phyloP scores from a whole-genome alignment of 2,797 vertebrate genomes.

The Cetoscarus ocellatus region DNA sequence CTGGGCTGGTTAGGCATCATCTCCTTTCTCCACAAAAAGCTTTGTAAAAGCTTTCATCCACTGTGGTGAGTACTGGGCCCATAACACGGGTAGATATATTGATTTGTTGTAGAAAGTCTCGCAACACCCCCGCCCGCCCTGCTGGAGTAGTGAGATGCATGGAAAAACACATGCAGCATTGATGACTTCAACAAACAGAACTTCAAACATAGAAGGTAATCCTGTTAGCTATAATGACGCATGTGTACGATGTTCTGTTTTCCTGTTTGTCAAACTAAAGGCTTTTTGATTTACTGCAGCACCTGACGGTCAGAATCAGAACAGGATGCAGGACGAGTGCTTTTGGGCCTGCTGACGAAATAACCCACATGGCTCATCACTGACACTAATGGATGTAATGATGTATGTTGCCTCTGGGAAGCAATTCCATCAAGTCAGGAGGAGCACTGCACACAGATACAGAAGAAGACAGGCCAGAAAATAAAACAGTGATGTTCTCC shows the following conservation, averaged over 20 bases:
- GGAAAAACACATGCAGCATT: constrained; percentile 57
- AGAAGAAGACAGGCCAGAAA: constrained; percentile 42
- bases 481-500: constrained; percentile 31
- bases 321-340: constrained; percentile 49
- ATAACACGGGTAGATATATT: constrained; percentile 81
- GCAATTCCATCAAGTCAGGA: constrained; percentile 56
- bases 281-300: constrained; percentile 48
- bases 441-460: constrained; percentile 37
- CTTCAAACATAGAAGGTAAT: constrained; percentile 7
- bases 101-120: constrained; percentile 85
- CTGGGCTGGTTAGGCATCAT: constrained; percentile 75
- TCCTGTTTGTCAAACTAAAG: constrained; percentile 20
- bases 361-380: constrained; percentile 72
- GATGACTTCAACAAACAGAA: constrained; percentile 17
- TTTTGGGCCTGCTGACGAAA: constrained; percentile 59
- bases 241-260: constrained; percentile 12
- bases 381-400: constrained; percentile 82
- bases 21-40: constrained; percentile 76
- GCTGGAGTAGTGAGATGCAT: constrained; percentile 58
- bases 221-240: background rate
- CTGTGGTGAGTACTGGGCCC: constrained; percentile 74
- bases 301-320: constrained; percentile 52
- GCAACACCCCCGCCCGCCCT: constrained; percentile 63
- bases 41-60: constrained; percentile 83
- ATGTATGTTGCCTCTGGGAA: constrained; percentile 76